Evolutionary conservation across 2,113 vertebrate species (phyloP).

Genomic region (Ranitomeya imitator): DNA sequence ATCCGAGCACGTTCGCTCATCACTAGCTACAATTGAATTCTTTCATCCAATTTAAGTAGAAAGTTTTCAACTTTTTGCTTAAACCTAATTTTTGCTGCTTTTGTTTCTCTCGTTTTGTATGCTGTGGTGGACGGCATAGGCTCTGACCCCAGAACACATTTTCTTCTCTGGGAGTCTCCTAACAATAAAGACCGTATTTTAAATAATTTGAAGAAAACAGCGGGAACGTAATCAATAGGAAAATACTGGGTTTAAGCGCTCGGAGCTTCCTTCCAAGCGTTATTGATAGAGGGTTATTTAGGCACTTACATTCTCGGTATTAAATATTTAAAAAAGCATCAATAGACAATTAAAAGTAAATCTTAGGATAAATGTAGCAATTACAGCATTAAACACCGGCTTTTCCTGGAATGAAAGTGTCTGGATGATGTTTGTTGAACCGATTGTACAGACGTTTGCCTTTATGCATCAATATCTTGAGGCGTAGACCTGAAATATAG

Average conservation of each 20-base stretch:
- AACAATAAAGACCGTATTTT: slow-evolving; percentile 35
- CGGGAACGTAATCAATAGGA: slow-evolving; percentile 51
- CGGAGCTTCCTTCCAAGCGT: slow-evolving; percentile 63
- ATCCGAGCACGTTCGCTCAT: too few relatives aligned
- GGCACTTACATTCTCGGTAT: slow-evolving; percentile 64
- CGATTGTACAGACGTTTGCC: neutral
- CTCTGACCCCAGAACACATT: neutral
- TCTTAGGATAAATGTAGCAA: slow-evolving; percentile 53
- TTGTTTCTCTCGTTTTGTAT: neutral
- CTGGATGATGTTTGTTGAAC: slow-evolving; percentile 62
- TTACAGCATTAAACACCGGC: slow-evolving; percentile 10
- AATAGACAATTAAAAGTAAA: slow-evolving; percentile 52
- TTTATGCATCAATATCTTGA: neutral
- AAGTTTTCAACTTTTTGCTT: neutral
- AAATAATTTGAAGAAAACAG: slow-evolving; percentile 30
- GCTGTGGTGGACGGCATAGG: neutral
- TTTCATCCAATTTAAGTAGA: neutral
- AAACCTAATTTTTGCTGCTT: neutral
- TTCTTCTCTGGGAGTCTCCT: neutral
- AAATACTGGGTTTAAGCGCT: slow-evolving; percentile 58
- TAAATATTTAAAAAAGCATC: slow-evolving; percentile 67
- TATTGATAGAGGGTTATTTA: slow-evolving; percentile 68
- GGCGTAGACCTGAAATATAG: neutral
- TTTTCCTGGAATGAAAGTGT: slow-evolving; percentile 48
- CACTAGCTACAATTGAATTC: too few relatives aligned